Evolutionary conservation across 2,113 vertebrate species (phyloP), one percentile per base, ranked within the genome.

Genomic region (Zosterops borbonicus): DNA sequence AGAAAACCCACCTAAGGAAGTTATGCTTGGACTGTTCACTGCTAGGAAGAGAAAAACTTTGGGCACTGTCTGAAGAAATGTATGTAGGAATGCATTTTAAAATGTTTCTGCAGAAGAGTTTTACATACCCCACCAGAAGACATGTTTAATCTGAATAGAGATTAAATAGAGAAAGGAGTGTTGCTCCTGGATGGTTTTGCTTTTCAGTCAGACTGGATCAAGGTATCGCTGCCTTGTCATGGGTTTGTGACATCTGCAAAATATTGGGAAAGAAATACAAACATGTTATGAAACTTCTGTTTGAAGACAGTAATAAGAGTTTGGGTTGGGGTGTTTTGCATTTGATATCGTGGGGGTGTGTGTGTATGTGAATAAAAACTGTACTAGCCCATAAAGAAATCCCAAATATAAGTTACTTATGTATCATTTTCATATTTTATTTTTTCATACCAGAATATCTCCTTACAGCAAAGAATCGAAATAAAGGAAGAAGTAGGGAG

Each of bases 321-420:
- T 53, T 60, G 5, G 5, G 5, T 46, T 65, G 37, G 42, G 10
- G 0, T 23, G 39, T 19, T 73, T 67, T 59, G 15, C 10, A 14
- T 44, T 67, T 74, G 60, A 17, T n/a, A 39, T 46, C 0, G 0
- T 17, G 44, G 20, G 21, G 35, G 21, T 4, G 24, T 25, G 7
- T 35, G 13, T 28, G 4, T 35, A 5, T 42, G 37, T 60, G 9
- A 70, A 56, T 62, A 69, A 82, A 86, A 46, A 23, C 11, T 47
- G 18, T 60, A 71, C 33, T 60, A 53, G 8, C 22, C 42, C 12
- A 31, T 69, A 49, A 53, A 81, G 14, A 47, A 60, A 55, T 59
- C 23, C 23, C 12, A 12, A 39, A 4, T 58, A 77, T 71, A 47
- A 92, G 33, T 53, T 42, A 63, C 8, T 37, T 52, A 9, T 4